A percentile compares a stretch with the other conserved stretches of the same genome.
Conservation (phyloP, 2,797 vertebrate species). For the Xiphophorus birchmanni region DNA sequence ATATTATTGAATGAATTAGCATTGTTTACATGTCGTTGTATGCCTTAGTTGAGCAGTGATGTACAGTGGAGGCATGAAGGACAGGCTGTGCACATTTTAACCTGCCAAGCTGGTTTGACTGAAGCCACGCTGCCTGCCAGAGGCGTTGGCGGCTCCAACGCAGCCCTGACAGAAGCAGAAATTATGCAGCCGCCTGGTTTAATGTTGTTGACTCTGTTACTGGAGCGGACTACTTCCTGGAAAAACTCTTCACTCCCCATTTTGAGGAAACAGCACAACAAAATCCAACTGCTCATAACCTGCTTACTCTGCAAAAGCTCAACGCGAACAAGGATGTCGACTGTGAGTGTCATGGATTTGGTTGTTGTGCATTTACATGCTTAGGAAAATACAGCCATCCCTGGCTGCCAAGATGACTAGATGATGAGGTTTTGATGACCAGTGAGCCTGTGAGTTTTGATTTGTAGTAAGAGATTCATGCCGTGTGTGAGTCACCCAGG, state of each 20-base stretch:
- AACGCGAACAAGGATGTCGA: background rate
- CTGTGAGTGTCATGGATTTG: background rate
- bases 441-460: too few species aligned
- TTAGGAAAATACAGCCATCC: constrained; percentile 26
- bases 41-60: background rate
- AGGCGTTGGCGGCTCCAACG: constrained; percentile 6
- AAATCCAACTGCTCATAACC: constrained; percentile 2
- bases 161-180: background rate
- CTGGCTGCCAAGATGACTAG: background rate
- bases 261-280: background rate
- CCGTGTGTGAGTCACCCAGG: constrained; percentile 18
- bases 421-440: background rate
- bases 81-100: constrained; percentile 31
- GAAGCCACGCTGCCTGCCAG: constrained; percentile 30
- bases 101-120: constrained; percentile 66
- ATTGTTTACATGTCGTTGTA: background rate
- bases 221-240: background rate
- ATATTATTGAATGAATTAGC: background rate
- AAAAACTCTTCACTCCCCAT: background rate
- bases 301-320: background rate
- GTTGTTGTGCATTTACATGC: constrained; percentile 15
- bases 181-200: background rate
- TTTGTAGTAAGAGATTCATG: background rate
- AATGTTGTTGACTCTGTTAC: background rate
- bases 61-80: background rate